These are phyloP conservation scores for Carposina sasakii DNA, from an alignment of 1,140 invertebrate species.

Conservation along the genomic window DNA sequence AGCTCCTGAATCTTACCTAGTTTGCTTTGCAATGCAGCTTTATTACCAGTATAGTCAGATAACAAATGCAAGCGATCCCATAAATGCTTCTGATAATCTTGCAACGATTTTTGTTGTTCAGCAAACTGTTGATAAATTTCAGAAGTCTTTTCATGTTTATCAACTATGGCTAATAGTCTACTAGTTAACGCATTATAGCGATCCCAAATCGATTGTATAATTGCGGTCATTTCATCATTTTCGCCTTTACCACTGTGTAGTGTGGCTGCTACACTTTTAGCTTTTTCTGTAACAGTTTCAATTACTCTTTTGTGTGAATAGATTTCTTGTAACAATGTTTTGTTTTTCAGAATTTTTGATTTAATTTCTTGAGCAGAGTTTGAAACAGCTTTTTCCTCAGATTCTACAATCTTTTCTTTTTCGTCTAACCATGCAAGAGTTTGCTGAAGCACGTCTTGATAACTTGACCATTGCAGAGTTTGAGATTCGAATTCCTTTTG, in stretches of 20 bases:
- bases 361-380: conserved; percentile 87
- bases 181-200: conserved; percentile 83
- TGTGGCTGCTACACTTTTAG: conserved; percentile 75
- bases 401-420: conserved; percentile 86
- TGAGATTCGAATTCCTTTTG: conserved; percentile 90
- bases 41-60: conserved; percentile 88
- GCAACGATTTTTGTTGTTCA: conserved; percentile 87
- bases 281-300: conserved; percentile 92
- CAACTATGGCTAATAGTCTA: conserved; percentile 52
- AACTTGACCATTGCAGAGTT: conserved; percentile 86
- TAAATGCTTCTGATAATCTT: conserved; percentile 90
- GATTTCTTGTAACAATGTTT: conserved; percentile 91
- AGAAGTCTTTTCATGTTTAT: conserved; percentile 81
- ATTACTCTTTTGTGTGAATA: conserved; percentile 90
- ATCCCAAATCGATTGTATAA: conserved; percentile 79
- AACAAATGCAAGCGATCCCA: conserved; percentile 86
- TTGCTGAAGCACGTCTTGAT: conserved; percentile 89
- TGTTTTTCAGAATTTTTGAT: conserved; percentile 89
- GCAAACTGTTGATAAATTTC: conserved; percentile 88
- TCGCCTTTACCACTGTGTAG: conserved; percentile 76
- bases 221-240: conserved; percentile 76
- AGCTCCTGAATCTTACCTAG: conserved; percentile 84
- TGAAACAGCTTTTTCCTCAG: conserved; percentile 77
- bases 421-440: conserved; percentile 89
- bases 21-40: conserved; percentile 81